Percentiles rank a stretch among this genome's conserved stretches.
Evolutionary conservation across 2,888 invertebrate genomes (phyloP).

Genomic region (Allacma fusca): DNA sequence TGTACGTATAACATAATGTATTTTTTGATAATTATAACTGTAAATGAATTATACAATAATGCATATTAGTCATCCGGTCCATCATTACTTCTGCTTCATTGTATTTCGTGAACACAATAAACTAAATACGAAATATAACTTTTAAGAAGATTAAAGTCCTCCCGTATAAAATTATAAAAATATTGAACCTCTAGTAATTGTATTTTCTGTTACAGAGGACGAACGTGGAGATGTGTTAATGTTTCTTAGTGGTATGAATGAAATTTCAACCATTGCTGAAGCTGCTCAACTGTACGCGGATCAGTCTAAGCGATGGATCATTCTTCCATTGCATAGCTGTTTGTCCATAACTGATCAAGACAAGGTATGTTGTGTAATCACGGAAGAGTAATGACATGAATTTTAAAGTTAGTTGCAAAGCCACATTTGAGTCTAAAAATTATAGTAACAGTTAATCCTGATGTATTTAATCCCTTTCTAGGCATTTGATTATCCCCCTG

Average conservation of each 20-base stretch:
- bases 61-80: no score
- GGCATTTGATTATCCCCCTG: conserved; percentile 94
- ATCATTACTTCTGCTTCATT: no score
- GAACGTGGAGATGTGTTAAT: conserved; percentile 94
- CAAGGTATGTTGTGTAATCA: conserved; percentile 71
- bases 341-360: conserved; percentile 94
- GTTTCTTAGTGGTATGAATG: conserved; percentile 93
- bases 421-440: neutral
- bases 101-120: no score
- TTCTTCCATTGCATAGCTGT: conserved; percentile 90
- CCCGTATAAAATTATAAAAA: no score
- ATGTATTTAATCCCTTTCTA: conserved; percentile 61
- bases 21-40: no score
- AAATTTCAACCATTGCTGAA: conserved; percentile 86
- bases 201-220: no score
- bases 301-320: conserved; percentile 85
- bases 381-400: neutral
- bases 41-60: no score
- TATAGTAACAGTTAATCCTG: neutral
- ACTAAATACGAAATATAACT: no score
- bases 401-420: neutral
- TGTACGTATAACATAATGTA: no score
- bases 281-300: conserved; percentile 83
- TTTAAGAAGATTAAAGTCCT: no score
- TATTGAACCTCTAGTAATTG: no score